A percentile compares a stretch with the other conserved stretches of the same genome.
Conservation (phyloP, 2,113 vertebrate species). For the Labeo catla region DNA sequence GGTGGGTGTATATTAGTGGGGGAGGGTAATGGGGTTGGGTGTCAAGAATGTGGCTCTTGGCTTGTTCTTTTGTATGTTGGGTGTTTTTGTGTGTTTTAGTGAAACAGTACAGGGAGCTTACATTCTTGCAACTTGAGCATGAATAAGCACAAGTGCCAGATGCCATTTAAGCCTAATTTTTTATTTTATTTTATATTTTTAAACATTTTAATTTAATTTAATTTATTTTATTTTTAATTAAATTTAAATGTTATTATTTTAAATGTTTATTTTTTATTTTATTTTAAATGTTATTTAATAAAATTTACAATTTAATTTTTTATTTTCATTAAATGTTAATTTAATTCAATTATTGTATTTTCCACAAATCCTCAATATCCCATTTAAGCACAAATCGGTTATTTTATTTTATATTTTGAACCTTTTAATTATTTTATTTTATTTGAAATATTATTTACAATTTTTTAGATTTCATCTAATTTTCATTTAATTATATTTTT, state of each 20-base stretch:
- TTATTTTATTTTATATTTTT: not conserved
- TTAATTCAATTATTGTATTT: not conserved
- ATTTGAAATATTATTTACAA: too few species aligned
- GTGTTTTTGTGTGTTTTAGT: conserved; percentile 77
- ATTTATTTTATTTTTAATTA: not conserved
- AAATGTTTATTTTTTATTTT: too few species aligned
- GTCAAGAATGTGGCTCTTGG: conserved; percentile 79
- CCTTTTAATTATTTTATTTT: too few species aligned
- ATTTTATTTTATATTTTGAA: too few species aligned
- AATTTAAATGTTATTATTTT: not conserved
- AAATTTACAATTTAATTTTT: too few species aligned
- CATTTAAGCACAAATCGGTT: too few species aligned
- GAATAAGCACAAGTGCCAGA: conserved; percentile 5
- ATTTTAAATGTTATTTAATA: not conserved
- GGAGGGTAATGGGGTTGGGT: conserved; percentile 75
- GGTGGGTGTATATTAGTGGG: conserved; percentile 67
- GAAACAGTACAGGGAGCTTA: conserved; percentile 70
- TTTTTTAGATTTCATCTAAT: too few species aligned
- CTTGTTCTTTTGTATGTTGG: conserved; percentile 77
- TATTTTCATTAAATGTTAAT: too few species aligned
- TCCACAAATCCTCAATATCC: not conserved
- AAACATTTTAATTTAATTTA: too few species aligned
- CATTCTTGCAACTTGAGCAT: conserved; percentile 53
- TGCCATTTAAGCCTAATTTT: conserved; percentile 42
- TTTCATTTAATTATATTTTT: too few species aligned